A percentile compares a stretch with the other conserved stretches of the same genome.
phyloP scores from a whole-genome alignment of 2,888 invertebrate species.

The Drosophila melanosoma region DNA sequence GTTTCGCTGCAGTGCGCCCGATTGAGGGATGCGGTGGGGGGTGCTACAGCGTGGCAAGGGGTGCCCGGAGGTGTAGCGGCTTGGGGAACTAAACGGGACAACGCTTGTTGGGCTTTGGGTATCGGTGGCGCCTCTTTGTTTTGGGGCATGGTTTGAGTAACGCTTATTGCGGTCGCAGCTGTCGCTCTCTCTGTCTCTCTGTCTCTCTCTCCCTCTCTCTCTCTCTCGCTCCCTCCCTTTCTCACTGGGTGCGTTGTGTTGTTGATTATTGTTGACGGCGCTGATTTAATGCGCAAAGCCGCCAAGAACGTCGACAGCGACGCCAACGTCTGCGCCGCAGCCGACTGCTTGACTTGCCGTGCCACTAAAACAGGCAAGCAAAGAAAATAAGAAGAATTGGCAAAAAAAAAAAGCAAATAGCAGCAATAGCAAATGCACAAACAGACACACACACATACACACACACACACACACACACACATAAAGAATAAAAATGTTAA shows the following conservation, averaged over 20 bases:
- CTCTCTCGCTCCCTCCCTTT: background rate
- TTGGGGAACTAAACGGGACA: slow-evolving; percentile 11
- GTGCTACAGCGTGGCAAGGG: background rate
- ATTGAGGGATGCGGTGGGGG: background rate
- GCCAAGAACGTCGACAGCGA: slow-evolving; percentile 38
- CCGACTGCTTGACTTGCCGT: slow-evolving; percentile 50
- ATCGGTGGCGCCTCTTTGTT: background rate
- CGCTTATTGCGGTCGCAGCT: slow-evolving; percentile 61
- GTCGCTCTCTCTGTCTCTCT: background rate
- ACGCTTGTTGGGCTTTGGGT: background rate
- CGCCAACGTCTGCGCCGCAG: slow-evolving; percentile 15
- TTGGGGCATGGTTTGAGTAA: slow-evolving; percentile 16
- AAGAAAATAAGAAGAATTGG: slow-evolving; percentile 47
- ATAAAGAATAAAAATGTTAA: slow-evolving; percentile 69
- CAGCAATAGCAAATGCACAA: slow-evolving; percentile 6
- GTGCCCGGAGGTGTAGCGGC: background rate
- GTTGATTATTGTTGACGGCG: slow-evolving; percentile 81
- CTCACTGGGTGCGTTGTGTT: slow-evolving; percentile 47
- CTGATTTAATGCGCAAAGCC: slow-evolving; percentile 78
- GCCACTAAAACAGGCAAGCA: slow-evolving; percentile 50
- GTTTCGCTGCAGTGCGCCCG: slow-evolving; percentile 53
- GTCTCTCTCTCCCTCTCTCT: background rate
- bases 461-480: slow-evolving; percentile 14
- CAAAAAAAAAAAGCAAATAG: slow-evolving; percentile 12
- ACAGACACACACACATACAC: slow-evolving; percentile 13